A percentile compares a stretch with the other conserved stretches of the same genome.
phyloP scores from a whole-genome alignment of 2,797 vertebrate genomes.

The Vipera latastei region DNA sequence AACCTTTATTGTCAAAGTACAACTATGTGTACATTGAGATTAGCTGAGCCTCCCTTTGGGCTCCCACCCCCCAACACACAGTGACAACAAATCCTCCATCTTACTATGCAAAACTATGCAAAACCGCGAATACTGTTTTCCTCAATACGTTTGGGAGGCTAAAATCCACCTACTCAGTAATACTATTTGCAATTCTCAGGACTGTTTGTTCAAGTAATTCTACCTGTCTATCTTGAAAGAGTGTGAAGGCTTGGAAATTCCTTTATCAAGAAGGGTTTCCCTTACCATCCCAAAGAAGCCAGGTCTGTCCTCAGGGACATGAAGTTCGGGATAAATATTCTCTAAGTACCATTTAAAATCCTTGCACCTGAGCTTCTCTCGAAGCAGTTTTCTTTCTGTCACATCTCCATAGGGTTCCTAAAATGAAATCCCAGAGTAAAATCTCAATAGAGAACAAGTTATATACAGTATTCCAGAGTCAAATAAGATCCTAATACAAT shows the following conservation, averaged over 20 bases:
- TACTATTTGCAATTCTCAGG: neutral
- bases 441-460: neutral
- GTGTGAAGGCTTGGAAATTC: neutral
- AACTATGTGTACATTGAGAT: too few relatives aligned
- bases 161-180: neutral
- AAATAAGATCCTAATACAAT: neutral
- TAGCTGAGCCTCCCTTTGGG: too few relatives aligned
- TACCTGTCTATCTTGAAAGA: neutral
- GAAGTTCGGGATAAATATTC: conserved; percentile 89
- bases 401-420: conserved; percentile 95
- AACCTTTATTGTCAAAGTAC: too few relatives aligned
- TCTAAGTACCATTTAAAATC: conserved; percentile 92
- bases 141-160: neutral
- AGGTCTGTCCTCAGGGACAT: conserved; percentile 85
- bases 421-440: conserved; percentile 18
- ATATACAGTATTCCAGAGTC: neutral
- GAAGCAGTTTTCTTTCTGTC: conserved; percentile 80
- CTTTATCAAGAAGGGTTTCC: neutral
- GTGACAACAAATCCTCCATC: too few relatives aligned
- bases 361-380: conserved; percentile 84
- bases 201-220: neutral
- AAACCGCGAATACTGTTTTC: neutral
- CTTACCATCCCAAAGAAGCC: conserved; percentile 95
- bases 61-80: too few relatives aligned
- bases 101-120: neutral